These are phyloP conservation scores for Azemiops feae DNA, from an alignment of 2,113 vertebrate species.

Conservation along the genomic window DNA sequence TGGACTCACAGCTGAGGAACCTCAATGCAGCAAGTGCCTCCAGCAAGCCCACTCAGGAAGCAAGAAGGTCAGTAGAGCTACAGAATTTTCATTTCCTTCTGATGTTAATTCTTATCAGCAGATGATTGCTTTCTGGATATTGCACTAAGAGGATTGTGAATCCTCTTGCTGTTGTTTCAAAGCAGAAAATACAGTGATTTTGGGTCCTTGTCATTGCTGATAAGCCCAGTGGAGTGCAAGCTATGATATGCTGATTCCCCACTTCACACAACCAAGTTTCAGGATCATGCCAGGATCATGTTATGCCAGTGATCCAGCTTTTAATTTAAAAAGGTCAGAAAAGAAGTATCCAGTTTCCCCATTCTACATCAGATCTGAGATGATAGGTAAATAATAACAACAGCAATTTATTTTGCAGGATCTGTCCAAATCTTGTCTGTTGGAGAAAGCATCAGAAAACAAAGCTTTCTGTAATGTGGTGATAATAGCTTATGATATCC, in stretches of 20 bases:
- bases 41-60: neutral
- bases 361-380: neutral
- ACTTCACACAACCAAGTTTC: neutral
- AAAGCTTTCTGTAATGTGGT: neutral
- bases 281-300: neutral
- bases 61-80: neutral
- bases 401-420: neutral
- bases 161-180: neutral
- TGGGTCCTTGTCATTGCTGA: neutral
- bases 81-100: neutral
- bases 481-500: neutral
- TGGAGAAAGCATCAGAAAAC: neutral
- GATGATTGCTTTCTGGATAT: neutral
- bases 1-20: neutral
- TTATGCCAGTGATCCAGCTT: neutral
- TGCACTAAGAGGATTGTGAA: neutral
- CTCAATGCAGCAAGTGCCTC: neutral
- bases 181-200: neutral
- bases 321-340: neutral
- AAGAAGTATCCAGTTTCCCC: neutral
- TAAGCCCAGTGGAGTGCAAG: neutral
- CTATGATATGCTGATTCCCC: neutral
- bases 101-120: neutral
- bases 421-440: neutral
- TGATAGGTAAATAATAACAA: neutral